Base-by-base conservation (phyloP, 2,113 vertebrate genomes). In the Toxotes chatareus region DNA sequence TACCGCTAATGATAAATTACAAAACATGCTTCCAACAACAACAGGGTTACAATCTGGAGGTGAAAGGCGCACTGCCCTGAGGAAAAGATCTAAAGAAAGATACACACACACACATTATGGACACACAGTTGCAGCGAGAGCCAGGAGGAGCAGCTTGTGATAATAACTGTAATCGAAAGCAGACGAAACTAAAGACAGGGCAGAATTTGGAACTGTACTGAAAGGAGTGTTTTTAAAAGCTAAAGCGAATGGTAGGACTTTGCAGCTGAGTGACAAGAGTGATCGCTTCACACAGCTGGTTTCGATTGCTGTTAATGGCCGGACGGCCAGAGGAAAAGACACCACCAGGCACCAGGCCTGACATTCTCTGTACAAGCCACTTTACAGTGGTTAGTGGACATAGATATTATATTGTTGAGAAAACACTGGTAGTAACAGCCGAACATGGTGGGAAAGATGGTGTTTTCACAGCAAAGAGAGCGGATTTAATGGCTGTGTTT, bases 91-190 rank as follows among this genome's bases (percentile, higher is more conserved):
- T 78, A 76, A 92, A 74, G 79, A 80, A 63, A 74, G 36, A 88
- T 60, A 66, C 53, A 67, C 68, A 73, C 83, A 61, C 42, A 62
- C 46, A 32, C 36, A 73, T 31, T 56, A 72, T 59, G 66, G 81
- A 87, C 84, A 78, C 74, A 85, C 78, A 78, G 65, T 72, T 73
- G 46, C 74, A 85, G 76, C 44, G 31, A 46, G 65, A 76, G 66
- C 73, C 87, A 79, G 84, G 76, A 92, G 79, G 85, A 92, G 91
- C 84, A 88, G 92, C 92, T 93, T 88, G 89, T 83, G 92, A 93
- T 94, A 95, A 95, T 91, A 91, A 94, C 93, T 84, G 90, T 94
- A 93, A 95, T 93, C 88, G 83, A 89, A 91, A 91, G 78, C 90
- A 92, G 86, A 84, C 81, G 8, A 69, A 91, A 82, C 82, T 88